Percentiles rank a stretch among this genome's conserved stretches.
Conservation (phyloP, 1,140 invertebrate species). For the Pemphigus obesinymphae region DNA sequence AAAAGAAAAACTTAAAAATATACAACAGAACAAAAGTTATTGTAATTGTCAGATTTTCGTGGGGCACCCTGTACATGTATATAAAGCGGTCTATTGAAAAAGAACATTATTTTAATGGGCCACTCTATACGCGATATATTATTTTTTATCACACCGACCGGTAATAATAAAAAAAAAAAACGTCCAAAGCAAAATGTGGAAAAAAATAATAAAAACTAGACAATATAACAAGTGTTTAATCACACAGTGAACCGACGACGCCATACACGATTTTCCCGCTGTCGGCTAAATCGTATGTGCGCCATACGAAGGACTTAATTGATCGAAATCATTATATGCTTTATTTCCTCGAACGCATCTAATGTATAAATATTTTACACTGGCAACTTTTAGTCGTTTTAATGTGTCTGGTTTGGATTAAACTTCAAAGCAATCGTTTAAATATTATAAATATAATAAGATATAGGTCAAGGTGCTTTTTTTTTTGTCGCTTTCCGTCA, state of each 20-base stretch:
- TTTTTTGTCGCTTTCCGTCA: no score
- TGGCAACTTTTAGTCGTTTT: no score
- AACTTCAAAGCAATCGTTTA: neutral
- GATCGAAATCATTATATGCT: conserved; percentile 6
- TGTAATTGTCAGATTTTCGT: no score
- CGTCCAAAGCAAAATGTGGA: neutral
- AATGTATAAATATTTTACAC: neutral
- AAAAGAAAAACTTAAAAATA: no score
- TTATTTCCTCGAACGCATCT: neutral
- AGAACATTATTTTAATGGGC: neutral
- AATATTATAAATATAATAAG: no score
- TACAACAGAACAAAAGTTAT: no score
- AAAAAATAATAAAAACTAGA: neutral
- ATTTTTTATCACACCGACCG: neutral
- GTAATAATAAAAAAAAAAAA: neutral
- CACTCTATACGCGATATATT: no score
- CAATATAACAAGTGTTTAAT: conserved; percentile 1
- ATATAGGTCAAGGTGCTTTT: no score
- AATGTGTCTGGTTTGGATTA: no score
- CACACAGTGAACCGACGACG: neutral
- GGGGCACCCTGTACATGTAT: no score
- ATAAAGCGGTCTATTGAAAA: conserved; percentile 2
- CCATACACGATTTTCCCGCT: neutral
- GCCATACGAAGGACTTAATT: neutral
- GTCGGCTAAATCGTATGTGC: neutral